Conservation (phyloP, 2,113 vertebrate species). For the Circaetus gallicus region DNA sequence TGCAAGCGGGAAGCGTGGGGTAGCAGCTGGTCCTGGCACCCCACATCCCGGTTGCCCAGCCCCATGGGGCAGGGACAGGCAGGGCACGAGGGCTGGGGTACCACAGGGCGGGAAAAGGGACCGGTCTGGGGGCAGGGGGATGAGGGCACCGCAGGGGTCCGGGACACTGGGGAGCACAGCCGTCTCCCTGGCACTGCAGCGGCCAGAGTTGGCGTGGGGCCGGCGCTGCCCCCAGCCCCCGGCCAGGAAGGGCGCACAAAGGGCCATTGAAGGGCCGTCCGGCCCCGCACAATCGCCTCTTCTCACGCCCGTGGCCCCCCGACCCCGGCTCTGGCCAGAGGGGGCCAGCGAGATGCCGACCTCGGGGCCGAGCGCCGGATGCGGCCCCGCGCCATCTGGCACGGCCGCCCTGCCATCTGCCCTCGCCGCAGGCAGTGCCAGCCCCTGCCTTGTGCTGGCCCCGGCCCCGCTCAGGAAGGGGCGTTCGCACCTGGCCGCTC, state of each 20-base stretch:
- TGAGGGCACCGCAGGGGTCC: not conserved
- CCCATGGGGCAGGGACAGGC: not conserved
- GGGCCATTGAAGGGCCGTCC: not conserved
- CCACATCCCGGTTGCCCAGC: not conserved
- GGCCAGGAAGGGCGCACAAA: not conserved
- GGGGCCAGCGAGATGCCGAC: not conserved
- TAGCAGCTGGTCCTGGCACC: not conserved
- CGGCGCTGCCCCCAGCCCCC: not conserved
- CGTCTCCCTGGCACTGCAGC: not conserved
- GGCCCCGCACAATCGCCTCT: conserved; percentile 30
- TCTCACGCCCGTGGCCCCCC: not conserved
- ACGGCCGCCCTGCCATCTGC: conserved; percentile 2
- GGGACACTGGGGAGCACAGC: not conserved
- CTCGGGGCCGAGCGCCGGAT: accelerated
- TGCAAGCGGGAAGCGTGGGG: conserved; percentile 47
- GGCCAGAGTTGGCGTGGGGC: not conserved
- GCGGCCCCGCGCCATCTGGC: not conserved
- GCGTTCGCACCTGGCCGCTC: conserved; percentile 8
- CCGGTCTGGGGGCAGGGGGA: not conserved
- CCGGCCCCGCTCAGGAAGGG: not conserved
- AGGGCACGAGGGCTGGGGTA: not conserved
- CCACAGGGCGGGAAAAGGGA: not conserved
- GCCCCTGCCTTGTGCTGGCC: not conserved
- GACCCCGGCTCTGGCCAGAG: not conserved
- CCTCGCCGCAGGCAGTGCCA: not conserved